Percentiles rank a stretch among this genome's conserved stretches.
These are phyloP conservation scores for Pipistrellus kuhlii DNA, from an alignment of 2,797 vertebrate genomes.

Conservation along the genomic window DNA sequence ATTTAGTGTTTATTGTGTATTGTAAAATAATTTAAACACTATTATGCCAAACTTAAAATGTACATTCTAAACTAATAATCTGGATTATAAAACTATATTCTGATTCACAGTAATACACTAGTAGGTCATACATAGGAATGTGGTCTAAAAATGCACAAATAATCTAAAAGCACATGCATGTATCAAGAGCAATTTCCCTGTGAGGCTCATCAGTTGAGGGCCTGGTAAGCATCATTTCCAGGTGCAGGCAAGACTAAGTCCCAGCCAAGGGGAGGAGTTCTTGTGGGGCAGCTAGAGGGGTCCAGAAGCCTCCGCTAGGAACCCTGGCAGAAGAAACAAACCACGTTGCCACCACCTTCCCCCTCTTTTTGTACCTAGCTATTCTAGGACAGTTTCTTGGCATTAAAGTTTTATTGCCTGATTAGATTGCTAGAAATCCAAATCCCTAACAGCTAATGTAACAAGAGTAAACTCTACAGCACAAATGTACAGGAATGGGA, in stretches of 20 bases:
- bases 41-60: conserved; percentile 38
- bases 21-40: conserved; percentile 54
- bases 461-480: not conserved
- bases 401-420: conserved; percentile 7
- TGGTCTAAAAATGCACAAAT: conserved; percentile 42
- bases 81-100: conserved; percentile 33
- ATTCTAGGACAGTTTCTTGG: not conserved
- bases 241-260: not conserved
- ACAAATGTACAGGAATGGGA: conserved; percentile 34
- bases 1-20: conserved; percentile 30
- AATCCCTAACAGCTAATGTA: conserved; percentile 34
- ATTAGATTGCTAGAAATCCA: conserved; percentile 37
- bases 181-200: not conserved
- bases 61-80: conserved; percentile 24
- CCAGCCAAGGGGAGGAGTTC: not conserved
- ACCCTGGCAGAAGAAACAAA: not conserved
- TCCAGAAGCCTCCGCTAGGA: not conserved
- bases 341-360: not conserved
- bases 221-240: not conserved
- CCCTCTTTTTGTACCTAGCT: not conserved
- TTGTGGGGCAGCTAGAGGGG: not conserved
- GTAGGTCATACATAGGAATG: not conserved
- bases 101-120: conserved; percentile 11
- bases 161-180: not conserved
- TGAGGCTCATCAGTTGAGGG: not conserved